Percentiles rank a stretch among this genome's conserved stretches.
These are phyloP conservation scores for Karalla daura DNA, from an alignment of 2,797 vertebrate species.

Conservation along the genomic window DNA sequence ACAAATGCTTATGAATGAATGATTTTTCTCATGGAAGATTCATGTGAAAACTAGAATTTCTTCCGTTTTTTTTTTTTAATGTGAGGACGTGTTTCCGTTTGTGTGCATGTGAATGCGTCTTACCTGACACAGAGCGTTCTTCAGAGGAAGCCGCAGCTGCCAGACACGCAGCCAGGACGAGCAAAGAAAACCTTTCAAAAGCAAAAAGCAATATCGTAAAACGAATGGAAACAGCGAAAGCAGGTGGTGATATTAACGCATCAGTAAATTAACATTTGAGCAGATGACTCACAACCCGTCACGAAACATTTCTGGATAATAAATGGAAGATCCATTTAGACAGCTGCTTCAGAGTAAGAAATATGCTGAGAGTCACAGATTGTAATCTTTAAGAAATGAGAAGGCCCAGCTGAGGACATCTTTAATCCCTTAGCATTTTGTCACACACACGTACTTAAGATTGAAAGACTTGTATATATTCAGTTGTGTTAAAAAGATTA, in stretches of 20 bases:
- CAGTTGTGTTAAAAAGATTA: background rate
- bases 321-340: background rate
- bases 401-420: background rate
- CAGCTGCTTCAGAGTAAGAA: background rate
- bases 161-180: constrained; percentile 52
- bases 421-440: no score
- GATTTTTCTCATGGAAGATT: background rate
- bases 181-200: constrained; percentile 59
- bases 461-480: background rate
- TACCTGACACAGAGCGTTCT: constrained; percentile 55
- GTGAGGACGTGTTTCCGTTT: background rate
- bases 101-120: background rate
- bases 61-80: no score
- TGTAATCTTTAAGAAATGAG: background rate
- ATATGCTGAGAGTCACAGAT: background rate
- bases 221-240: no score
- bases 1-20: no score
- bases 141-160: constrained; percentile 36
- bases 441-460: background rate
- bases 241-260: no score
- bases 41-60: background rate
- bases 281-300: background rate
- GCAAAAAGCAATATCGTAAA: constrained; percentile 22
- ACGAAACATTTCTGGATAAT: background rate
- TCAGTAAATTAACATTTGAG: background rate